Conservation (phyloP, 2,113 vertebrate species). For the Heterotilapia buettikoferi region DNA sequence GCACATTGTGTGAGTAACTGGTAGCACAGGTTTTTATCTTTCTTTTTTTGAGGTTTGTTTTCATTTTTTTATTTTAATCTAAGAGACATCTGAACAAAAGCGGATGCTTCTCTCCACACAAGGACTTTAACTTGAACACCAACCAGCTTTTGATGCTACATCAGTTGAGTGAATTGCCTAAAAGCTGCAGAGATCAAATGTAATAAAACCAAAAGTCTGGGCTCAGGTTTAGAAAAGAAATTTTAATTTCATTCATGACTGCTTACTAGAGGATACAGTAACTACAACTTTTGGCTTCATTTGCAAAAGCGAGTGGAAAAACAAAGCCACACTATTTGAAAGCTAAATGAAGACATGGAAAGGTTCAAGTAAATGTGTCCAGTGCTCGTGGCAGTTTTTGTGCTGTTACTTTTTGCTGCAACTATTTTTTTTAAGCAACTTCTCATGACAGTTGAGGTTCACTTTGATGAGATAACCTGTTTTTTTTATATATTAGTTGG, state of each 20-base stretch:
- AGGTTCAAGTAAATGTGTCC: background rate
- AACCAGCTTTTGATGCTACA: background rate
- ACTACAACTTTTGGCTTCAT: background rate
- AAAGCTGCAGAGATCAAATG: background rate
- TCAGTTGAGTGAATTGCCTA: background rate
- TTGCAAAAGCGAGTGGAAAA: background rate
- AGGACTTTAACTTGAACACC: background rate
- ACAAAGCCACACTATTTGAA: background rate
- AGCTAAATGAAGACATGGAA: background rate
- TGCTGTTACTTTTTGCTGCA: background rate
- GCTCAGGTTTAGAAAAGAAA: background rate
- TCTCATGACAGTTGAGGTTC: background rate
- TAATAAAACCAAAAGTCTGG: background rate
- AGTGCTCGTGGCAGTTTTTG: background rate
- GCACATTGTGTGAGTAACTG: background rate
- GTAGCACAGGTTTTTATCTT: constrained; percentile 15
- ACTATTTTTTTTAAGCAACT: background rate
- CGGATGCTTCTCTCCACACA: background rate
- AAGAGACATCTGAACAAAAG: background rate
- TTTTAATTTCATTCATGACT: background rate
- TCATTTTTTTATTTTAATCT: background rate
- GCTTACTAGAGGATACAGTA: background rate
- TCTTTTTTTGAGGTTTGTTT: background rate
- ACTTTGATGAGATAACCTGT: background rate
- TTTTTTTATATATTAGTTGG: background rate